Base-by-base conservation (phyloP, 2,888 invertebrate species). In the Schrankia costaestrigalis region DNA sequence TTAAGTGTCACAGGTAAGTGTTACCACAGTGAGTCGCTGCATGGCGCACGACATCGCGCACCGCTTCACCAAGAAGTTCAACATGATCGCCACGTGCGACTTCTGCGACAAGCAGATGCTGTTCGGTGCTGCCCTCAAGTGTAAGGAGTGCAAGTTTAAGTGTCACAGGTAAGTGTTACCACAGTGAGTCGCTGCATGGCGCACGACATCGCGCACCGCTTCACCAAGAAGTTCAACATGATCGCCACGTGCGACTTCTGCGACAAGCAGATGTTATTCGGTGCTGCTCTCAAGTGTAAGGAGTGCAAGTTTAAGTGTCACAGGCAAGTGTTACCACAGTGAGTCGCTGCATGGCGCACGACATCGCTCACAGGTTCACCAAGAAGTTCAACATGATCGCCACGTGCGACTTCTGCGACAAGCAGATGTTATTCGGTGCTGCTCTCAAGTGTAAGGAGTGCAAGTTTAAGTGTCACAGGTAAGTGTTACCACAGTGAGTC, bases 131-230 rank as follows among this genome's bases (percentile, higher is more conserved):
- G 94, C 94, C 6, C 90, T 95, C 55, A 97, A 95, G 81, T 98
- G 97, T 80, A 97, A 94, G 76, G 97, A 97, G 81, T 98, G 97
- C 91, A 97, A 97, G 89, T 97, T 95, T 71, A 95, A 93, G 62
- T 95, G 94, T 71, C 95, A 95, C 78, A 89, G 92, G 76, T 85
- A 19, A 31, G 53, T 31, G n/a, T n/a, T n/a, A n/a, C 94, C 0
- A 91, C 93, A 1, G 91, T 94, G 30, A 89, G 71, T 38, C 81
- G 93, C 11, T 80, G 82, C 56, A 97, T 97, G 96, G 95, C 94
- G 41, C 85, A 97, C 79, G 93, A 93, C 78, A 97, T 97, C 68
- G 93, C 94, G 54, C 97, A 97, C 86, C 93, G 97, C 39, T 97
- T 97, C 83, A 93, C 93, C 35, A 96, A 95, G 89, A 94, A 93